Base-by-base conservation (phyloP, 2,113 vertebrate species). In the Psittacara wagleri region DNA sequence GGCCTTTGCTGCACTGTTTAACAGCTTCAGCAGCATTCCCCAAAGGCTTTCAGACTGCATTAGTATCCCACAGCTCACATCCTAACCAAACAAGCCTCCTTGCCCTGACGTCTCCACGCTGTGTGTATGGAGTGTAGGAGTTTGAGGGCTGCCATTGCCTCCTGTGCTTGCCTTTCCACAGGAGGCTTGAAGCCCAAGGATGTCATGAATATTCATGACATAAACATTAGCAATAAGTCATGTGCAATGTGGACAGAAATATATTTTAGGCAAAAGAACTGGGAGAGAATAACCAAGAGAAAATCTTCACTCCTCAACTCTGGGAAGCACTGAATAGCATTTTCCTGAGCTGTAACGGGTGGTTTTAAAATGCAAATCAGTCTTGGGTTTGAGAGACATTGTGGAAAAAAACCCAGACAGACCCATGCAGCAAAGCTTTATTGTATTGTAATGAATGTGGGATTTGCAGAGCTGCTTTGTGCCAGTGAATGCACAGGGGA, bases 351-450 rank as follows among this genome's bases (percentile, higher is more conserved):
- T 44, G 70, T 57, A 95, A 93, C 46, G 57, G 80, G 80, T 79
- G 80, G 31, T 68, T 97, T 92, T 81, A 70, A 95, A 96, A 96
- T 93, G 95, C 79, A 96, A 95, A 97, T 94, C 52, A 82, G 73
- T 13, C 52, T 54, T 54, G 85, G 62, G 79, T 68, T 91, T 81
- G 79, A 90, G 87, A 96, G 73, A 76, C 43, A 33, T 33, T 63
- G 48, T 39, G 4, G 35, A 73, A 54, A 49, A 76, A 49, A 74
- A 43, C 33, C 57, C 57, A 59, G 57, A 59, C 57, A 51, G 77
- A 69, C 59, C 44, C 48, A 41, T 66, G 77, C 46, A 95, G 92
- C 89, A 84, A 88, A 95, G 87, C 84, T 76, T 81, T 92, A 90
- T 86, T 83, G 46, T 76, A 24, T 57, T 59, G 76, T 55, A 86